A percentile compares a stretch with the other conserved stretches of the same genome.
phyloP scores from a whole-genome alignment of 2,888 invertebrate genomes.

The Stenotaenia linearis region DNA sequence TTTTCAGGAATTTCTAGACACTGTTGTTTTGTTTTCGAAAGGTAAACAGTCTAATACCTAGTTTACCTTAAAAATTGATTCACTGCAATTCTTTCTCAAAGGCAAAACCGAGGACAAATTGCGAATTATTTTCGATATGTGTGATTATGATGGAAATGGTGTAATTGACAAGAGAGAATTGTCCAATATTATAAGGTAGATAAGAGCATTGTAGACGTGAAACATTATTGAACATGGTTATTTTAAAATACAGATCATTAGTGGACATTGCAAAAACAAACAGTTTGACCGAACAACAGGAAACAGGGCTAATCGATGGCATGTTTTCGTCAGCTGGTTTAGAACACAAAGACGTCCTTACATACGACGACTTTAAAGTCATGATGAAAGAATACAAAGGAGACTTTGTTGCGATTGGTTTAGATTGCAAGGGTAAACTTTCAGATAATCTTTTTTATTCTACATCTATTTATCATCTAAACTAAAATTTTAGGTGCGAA shows the following conservation, averaged over 20 bases:
- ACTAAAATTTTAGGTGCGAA: constrained; percentile 59
- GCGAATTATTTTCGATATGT: constrained; percentile 94
- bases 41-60: constrained; percentile 51
- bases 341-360: constrained; percentile 81
- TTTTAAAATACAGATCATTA: constrained; percentile 54
- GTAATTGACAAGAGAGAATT: constrained; percentile 89
- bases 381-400: constrained; percentile 97
- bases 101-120: constrained; percentile 83
- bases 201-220: not conserved
- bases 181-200: constrained; percentile 75
- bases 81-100: not conserved
- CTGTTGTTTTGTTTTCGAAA: constrained; percentile 82
- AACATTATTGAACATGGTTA: not conserved
- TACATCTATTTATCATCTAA: not conserved
- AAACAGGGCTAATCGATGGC: constrained; percentile 85
- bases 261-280: constrained; percentile 88
- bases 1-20: constrained; percentile 86
- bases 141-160: constrained; percentile 88
- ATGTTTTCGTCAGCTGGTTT: constrained; percentile 91
- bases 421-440: constrained; percentile 73
- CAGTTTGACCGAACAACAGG: constrained; percentile 73
- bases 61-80: not conserved
- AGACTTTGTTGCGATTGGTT: constrained; percentile 87
- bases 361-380: constrained; percentile 83
- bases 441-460: not conserved